These are phyloP conservation scores for Sander vitreus DNA, from an alignment of 2,113 vertebrate genomes.

Conservation along the genomic window DNA sequence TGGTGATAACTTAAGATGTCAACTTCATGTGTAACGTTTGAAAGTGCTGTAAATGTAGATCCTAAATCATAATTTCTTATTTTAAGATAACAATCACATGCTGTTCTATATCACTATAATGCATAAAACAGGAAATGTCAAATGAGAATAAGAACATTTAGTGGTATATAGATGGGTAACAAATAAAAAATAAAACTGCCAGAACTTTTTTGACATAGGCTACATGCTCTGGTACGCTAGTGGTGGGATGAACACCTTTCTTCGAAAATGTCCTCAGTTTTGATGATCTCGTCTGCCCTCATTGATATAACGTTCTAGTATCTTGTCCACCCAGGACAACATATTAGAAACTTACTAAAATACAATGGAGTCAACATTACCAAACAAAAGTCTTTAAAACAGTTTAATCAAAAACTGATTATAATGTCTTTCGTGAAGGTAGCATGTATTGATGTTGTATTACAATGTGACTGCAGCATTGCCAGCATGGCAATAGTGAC, in stretches of 20 bases:
- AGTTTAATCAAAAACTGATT: not conserved
- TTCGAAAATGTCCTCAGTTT: not conserved
- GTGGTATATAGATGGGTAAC: too few relatives aligned
- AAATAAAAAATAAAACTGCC: too few relatives aligned
- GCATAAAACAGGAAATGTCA: not conserved
- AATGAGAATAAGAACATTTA: too few relatives aligned
- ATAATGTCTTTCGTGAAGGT: not conserved
- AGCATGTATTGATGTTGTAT: not conserved
- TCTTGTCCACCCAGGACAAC: not conserved
- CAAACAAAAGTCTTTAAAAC: not conserved
- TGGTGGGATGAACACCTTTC: not conserved
- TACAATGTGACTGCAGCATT: not conserved
- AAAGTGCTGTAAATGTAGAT: not conserved
- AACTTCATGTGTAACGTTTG: not conserved
- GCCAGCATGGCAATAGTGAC: not conserved
- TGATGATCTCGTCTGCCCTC: not conserved
- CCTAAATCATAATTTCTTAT: too few relatives aligned
- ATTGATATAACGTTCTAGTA: not conserved
- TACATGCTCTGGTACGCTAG: not conserved
- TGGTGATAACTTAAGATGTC: too few relatives aligned
- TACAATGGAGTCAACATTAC: not conserved
- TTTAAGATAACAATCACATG: too few relatives aligned
- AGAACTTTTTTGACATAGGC: too few relatives aligned
- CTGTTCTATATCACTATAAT: not conserved
- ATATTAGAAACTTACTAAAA: not conserved